These are phyloP conservation scores for Neodiprion virginianus DNA, from an alignment of 1,140 invertebrate genomes.

Conservation along the genomic window DNA sequence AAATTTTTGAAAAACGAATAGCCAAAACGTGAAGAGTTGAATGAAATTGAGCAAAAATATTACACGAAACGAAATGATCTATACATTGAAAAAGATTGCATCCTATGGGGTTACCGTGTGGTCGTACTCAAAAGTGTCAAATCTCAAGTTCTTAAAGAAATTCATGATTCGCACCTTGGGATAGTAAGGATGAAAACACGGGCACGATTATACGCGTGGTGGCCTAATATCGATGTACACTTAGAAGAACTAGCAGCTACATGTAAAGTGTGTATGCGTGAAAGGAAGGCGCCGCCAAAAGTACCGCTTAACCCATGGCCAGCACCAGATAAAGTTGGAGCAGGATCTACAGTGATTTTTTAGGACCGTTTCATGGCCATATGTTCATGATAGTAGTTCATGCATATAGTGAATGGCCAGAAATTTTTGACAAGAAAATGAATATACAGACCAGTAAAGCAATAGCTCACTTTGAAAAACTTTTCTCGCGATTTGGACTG, in stretches of 20 bases:
- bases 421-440: constrained; percentile 20
- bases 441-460: too few relatives aligned
- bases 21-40: too few relatives aligned
- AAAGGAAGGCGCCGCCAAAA: constrained; percentile 25
- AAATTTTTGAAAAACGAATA: too few relatives aligned
- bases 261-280: constrained; percentile 13
- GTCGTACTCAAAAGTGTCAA: constrained; percentile 33
- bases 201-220: constrained; percentile 9
- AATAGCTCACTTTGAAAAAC: too few relatives aligned
- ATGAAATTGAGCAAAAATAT: too few relatives aligned
- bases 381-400: constrained; percentile 30
- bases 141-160: too few relatives aligned
- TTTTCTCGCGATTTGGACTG: background rate
- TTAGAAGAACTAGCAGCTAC: background rate
- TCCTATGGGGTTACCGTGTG: constrained; percentile 37
- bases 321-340: constrained; percentile 27
- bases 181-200: too few relatives aligned
- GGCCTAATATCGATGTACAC: constrained; percentile 11
- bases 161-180: too few relatives aligned
- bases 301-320: constrained; percentile 28
- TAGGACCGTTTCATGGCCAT: constrained; percentile 28
- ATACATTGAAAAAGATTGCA: constrained; percentile 16
- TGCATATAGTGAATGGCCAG: constrained; percentile 31
- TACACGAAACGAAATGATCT: too few relatives aligned
- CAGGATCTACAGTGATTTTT: constrained; percentile 37